Conservation (phyloP, 2,888 invertebrate species). For the Achlya flavicornis region DNA sequence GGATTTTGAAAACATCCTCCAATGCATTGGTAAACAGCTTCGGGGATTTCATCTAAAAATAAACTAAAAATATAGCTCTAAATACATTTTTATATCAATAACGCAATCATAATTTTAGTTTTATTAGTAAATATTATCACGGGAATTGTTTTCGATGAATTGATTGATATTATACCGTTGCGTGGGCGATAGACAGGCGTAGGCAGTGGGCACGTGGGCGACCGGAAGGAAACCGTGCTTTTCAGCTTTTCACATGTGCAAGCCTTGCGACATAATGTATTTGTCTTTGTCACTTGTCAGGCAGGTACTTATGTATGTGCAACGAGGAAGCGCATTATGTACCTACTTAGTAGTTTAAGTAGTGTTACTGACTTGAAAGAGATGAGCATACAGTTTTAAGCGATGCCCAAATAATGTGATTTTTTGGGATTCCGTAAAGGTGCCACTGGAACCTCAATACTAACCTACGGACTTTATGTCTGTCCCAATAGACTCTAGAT, state of each 20-base stretch:
- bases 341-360: background rate
- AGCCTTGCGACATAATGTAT: constrained; percentile 36
- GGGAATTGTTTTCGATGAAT: constrained; percentile 62
- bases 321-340: background rate
- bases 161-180: constrained; percentile 64
- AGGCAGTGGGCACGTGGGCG: constrained; percentile 65
- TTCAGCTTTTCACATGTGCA: constrained; percentile 56
- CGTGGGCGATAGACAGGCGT: constrained; percentile 56
- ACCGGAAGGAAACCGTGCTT: constrained; percentile 76
- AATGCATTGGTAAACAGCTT: too few species aligned
- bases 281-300: constrained; percentile 13
- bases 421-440: too few species aligned
- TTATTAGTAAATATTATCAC: constrained; percentile 44
- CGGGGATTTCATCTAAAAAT: background rate
- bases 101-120: background rate
- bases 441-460: too few species aligned
- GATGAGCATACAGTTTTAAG: background rate
- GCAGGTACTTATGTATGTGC: background rate
- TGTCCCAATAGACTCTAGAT: too few species aligned
- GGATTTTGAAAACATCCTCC: too few species aligned
- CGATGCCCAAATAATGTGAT: background rate
- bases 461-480: too few species aligned
- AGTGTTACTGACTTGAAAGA: background rate
- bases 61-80: background rate
- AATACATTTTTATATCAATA: background rate